Evolutionary conservation across 1,140 invertebrate species (phyloP), one percentile per base, ranked within the genome.

Genomic region (Amyelois transitella): DNA sequence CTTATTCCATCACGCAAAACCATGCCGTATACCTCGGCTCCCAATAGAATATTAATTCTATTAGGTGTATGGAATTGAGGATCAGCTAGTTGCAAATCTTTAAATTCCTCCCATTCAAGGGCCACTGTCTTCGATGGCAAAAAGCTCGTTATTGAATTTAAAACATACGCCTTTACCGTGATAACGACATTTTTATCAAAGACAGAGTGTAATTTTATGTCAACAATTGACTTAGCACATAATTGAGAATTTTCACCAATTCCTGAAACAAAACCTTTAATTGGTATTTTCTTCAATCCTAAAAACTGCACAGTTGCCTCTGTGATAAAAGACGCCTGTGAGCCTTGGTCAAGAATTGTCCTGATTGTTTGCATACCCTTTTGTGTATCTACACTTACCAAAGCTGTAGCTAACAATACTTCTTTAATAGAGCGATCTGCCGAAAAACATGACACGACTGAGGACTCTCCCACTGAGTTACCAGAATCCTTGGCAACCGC

Each of bases 381-480:
- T 20, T 38, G 54, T 24, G 66, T 53, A 19, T 48, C 22, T 21
- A 51, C 60, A 8, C 58, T 57, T 12, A 69, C 54, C 25, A 72
- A 59, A 12, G 60, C 62, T 12, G 62, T 71, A 12, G 62, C 57
- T 32, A 70, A 54, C 43, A 67, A 51, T 4, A 67, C 62, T 22
- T 71, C 53, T 8, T 53, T 58, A 24, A 43, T 17, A n/a, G 38
- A 6, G 21, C 7, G 21, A 18, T 32, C 22, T 43, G 55, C 56
- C 51, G 58, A 48, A 18, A 55, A 43, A 60, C 59, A 51, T 43
- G 53, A 53, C 12, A 22, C 38, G 22, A 50, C 43, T 24, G 19
- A 10, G 12, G 21, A 2, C 7, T 10, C 20, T 49, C 4, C 18
- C 25, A 10, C 6, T 10, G 28, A 0, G 8, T 3, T 24, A 21